phyloP scores from a whole-genome alignment of 1,140 invertebrate genomes.

The Aculops lycopersici region DNA sequence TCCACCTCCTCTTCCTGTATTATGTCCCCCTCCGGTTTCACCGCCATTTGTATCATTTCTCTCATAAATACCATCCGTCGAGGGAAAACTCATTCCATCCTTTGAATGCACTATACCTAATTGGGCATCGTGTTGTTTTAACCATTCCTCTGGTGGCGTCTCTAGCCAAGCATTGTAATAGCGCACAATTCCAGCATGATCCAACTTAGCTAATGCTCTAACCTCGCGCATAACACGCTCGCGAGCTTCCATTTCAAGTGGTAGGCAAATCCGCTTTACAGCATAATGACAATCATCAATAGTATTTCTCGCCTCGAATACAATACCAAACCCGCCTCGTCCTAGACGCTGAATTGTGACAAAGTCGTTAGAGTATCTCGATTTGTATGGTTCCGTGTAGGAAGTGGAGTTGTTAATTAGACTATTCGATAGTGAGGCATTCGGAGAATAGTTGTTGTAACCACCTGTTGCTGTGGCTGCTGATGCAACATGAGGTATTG shows the following conservation, averaged over 20 bases:
- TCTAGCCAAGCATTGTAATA: conserved; percentile 83
- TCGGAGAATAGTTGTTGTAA: too few relatives aligned
- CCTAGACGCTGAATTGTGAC: conserved; percentile 47
- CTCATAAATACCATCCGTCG: too few relatives aligned
- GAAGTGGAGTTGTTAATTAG: too few relatives aligned
- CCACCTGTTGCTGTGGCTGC: background rate
- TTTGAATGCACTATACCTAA: too few relatives aligned
- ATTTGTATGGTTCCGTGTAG: conserved; percentile 18
- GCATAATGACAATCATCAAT: conserved; percentile 79
- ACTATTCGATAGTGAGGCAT: too few relatives aligned
- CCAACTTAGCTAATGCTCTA: conserved; percentile 59
- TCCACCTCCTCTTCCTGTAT: background rate
- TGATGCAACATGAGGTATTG: too few relatives aligned
- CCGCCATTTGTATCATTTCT: background rate
- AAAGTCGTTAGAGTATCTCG: conserved; percentile 54
- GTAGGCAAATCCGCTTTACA: conserved; percentile 62
- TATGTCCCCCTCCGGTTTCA: background rate
- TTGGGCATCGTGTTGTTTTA: conserved; percentile 36
- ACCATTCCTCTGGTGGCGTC: conserved; percentile 50
- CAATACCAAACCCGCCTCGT: conserved; percentile 78
- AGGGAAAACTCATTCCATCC: too few relatives aligned
- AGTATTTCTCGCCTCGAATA: conserved; percentile 77
- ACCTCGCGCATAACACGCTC: conserved; percentile 72
- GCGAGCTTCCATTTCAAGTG: conserved; percentile 36
- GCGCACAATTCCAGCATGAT: conserved; percentile 71